Conservation (phyloP, 1,140 invertebrate genomes). For the Uloborus diversus region DNA sequence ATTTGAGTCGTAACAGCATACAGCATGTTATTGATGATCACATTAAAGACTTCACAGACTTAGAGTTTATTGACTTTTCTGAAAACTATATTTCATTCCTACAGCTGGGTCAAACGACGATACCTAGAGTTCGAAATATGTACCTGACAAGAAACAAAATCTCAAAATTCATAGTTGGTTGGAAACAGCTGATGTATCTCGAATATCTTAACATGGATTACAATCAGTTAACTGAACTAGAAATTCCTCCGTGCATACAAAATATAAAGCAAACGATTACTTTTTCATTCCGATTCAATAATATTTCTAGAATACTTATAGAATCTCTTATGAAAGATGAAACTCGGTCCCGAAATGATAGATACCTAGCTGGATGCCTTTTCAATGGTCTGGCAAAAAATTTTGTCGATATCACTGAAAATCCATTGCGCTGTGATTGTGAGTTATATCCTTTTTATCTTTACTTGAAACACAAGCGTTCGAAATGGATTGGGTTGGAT, state of each 20-base stretch:
- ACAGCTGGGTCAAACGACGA: neutral
- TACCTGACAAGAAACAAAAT: constrained; percentile 6
- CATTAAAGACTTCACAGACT: neutral
- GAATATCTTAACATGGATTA: constrained; percentile 5
- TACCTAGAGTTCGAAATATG: neutral
- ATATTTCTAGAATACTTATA: constrained; percentile 19
- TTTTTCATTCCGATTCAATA: constrained; percentile 25
- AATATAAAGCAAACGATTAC: constrained; percentile 40
- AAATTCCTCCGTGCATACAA: constrained; percentile 29
- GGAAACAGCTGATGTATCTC: constrained; percentile 5
- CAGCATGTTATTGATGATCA: neutral
- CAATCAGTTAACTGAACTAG: constrained; percentile 1
- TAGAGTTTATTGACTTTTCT: constrained; percentile 6
- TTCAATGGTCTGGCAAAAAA: constrained; percentile 37
- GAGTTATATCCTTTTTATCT: neutral
- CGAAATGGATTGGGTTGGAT: neutral
- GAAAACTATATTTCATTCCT: constrained; percentile 2
- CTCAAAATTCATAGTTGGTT: neutral
- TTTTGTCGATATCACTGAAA: constrained; percentile 25
- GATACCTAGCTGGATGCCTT: neutral
- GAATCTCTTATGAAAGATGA: neutral
- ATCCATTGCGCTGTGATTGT: constrained; percentile 32
- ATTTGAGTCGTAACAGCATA: constrained; percentile 13
- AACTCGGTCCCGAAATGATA: neutral
- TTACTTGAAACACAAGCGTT: neutral